A percentile compares a stretch with the other conserved stretches of the same genome.
Conservation (phyloP, 2,797 vertebrate genomes). For the Brachymystax lenok region DNA sequence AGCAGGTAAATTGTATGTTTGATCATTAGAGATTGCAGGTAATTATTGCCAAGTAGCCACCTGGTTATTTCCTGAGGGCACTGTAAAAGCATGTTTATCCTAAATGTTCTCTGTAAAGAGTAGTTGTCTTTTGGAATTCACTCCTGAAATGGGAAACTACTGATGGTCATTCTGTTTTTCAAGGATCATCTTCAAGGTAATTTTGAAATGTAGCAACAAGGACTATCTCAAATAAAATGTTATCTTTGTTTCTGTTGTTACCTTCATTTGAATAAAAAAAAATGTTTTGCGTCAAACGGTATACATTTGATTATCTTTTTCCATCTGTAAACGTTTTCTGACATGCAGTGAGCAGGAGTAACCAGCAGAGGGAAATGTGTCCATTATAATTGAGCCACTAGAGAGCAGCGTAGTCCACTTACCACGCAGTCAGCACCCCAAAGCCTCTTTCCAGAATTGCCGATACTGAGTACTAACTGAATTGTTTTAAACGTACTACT, state of each 20-base stretch:
- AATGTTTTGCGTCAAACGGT: not conserved
- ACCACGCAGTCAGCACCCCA: not conserved
- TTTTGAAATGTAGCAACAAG: not conserved
- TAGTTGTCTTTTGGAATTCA: no score
- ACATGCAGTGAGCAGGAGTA: not conserved
- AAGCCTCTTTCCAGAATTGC: not conserved
- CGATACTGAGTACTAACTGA: not conserved
- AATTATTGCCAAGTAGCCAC: no score
- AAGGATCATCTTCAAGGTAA: no score
- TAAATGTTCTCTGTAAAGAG: no score
- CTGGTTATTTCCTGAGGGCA: no score
- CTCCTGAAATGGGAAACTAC: no score
- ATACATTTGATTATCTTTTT: not conserved
- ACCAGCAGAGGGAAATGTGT: not conserved
- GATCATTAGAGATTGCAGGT: no score
- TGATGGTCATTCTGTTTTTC: no score
- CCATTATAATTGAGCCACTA: conserved; percentile 19
- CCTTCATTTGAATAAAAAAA: not conserved
- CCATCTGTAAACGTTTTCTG: not conserved
- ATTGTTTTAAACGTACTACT: not conserved
- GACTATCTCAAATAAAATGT: not conserved
- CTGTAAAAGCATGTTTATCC: no score
- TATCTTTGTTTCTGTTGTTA: not conserved
- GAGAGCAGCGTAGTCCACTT: conserved; percentile 24
- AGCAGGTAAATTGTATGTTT: no score